Evolutionary conservation across 1,140 invertebrate genomes (phyloP).

Genomic region (Dendroctonus ponderosae): DNA sequence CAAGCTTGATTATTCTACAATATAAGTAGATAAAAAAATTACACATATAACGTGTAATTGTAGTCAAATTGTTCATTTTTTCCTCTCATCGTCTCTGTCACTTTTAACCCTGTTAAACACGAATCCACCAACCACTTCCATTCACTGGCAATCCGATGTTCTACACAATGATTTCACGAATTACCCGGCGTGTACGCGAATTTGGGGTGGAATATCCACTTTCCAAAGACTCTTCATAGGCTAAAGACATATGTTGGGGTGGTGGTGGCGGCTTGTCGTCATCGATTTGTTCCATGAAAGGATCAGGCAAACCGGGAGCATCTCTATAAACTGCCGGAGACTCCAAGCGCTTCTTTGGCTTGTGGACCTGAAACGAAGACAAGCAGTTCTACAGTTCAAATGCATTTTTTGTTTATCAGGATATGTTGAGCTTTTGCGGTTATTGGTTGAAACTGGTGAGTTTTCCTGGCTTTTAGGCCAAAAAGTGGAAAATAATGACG

Average conservation of each 20-base stretch:
- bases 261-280: slow-evolving; percentile 66
- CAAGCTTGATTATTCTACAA: too few relatives aligned
- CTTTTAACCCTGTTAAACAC: too few relatives aligned
- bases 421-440: too few relatives aligned
- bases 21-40: too few relatives aligned
- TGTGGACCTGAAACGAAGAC: slow-evolving; percentile 64
- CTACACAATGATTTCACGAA: slow-evolving; percentile 93
- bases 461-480: too few relatives aligned
- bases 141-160: background rate
- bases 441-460: too few relatives aligned
- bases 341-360: slow-evolving; percentile 83
- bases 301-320: slow-evolving; percentile 84
- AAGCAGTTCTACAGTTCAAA: background rate
- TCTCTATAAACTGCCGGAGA: slow-evolving; percentile 79
- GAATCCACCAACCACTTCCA: too few relatives aligned
- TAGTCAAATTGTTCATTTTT: too few relatives aligned
- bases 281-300: slow-evolving; percentile 77
- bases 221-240: slow-evolving; percentile 88
- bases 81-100: too few relatives aligned
- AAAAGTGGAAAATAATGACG: too few relatives aligned
- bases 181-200: slow-evolving; percentile 83
- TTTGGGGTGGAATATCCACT: slow-evolving; percentile 92
- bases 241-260: slow-evolving; percentile 77
- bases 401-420: too few relatives aligned
- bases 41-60: too few relatives aligned